Conservation (phyloP, 2,888 invertebrate genomes). For the Taphrorychus bicolor region DNA sequence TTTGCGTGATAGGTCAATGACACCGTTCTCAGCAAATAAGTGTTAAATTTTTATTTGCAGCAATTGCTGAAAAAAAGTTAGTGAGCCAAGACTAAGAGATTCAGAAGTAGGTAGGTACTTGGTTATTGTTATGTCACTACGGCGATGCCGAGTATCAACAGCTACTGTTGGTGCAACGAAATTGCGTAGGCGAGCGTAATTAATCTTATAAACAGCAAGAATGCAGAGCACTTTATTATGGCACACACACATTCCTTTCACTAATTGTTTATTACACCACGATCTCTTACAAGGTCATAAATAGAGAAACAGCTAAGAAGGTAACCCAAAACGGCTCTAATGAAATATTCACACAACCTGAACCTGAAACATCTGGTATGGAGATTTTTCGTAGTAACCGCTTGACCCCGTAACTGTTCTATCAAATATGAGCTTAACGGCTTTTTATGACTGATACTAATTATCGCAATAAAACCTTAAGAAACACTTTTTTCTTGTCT, state of each 20-base stretch:
- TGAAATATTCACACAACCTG: not conserved
- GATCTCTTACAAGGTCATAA: not conserved
- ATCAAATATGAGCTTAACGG: not conserved
- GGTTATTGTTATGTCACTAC: not conserved
- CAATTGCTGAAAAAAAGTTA: not conserved
- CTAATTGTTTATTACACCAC: conserved; percentile 3
- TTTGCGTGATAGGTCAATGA: not conserved
- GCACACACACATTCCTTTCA: conserved; percentile 23
- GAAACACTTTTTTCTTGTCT: not conserved
- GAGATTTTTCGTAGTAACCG: conserved; percentile 1
- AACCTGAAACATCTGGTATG: not conserved
- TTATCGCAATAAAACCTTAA: not conserved
- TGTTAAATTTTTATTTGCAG: not conserved
- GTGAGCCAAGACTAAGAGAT: too few species aligned
- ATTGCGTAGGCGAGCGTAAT: conserved; percentile 4
- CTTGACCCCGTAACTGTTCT: conserved; percentile 3
- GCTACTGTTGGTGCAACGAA: not conserved
- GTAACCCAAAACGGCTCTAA: not conserved
- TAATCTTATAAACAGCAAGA: conserved; percentile 2
- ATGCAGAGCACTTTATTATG: not conserved
- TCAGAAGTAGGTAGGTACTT: not conserved
- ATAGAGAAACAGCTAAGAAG: not conserved
- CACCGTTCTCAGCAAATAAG: not conserved
- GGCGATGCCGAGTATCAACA: too few species aligned
- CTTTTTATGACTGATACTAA: not conserved